Base-by-base conservation (phyloP, 2,888 invertebrate genomes). In the Monochamus alternatus region DNA sequence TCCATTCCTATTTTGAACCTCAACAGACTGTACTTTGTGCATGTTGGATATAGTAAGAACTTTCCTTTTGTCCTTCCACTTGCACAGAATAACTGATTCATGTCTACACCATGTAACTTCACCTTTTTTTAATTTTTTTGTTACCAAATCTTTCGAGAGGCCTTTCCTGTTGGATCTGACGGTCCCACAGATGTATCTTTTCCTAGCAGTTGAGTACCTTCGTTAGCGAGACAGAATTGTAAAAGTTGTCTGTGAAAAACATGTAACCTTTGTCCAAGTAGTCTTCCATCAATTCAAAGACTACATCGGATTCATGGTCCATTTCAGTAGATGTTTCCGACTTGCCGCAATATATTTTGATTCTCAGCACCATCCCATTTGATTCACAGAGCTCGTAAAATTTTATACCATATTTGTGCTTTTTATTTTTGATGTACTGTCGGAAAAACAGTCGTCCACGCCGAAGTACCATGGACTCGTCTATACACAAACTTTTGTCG, bases 141-240 rank as follows among this genome's bases (percentile, higher is more conserved):
- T 55, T n/a, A 47, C 47, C 5, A 76, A 7, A 30, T 59, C 38
- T 72, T 75, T 64, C 5, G 84, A 84, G 63, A 82, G 81, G n/a
- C 73, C 76, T 64, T 78, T 80, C 55, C 78, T 75, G 73, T 83
- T 81, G 43, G 31, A n/a, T 10, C 81, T 31, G 5, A 83, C 73
- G 30, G 83, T 84, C 43, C 83, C 83, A 60, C 74, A 81, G 12
- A 73, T 62, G 32, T 84, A 80, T 8, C 82, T 85, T 84, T 82
- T 58, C n/a, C n/a, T 58, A 8, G 58, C 14, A 22, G 58, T n/a
- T 52, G 12, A 52, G 12, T 12, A 3, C 14, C 75, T 31, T 80
- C 74, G 75, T 83, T 5, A 81, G 58, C 32, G 38, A n/a, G n/a
- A 73, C 8, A 62, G 73, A 75, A 55, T 75, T 77, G 55, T 75